phyloP scores from a whole-genome alignment of 2,797 vertebrate genomes.

The Ceyx erithaca region DNA sequence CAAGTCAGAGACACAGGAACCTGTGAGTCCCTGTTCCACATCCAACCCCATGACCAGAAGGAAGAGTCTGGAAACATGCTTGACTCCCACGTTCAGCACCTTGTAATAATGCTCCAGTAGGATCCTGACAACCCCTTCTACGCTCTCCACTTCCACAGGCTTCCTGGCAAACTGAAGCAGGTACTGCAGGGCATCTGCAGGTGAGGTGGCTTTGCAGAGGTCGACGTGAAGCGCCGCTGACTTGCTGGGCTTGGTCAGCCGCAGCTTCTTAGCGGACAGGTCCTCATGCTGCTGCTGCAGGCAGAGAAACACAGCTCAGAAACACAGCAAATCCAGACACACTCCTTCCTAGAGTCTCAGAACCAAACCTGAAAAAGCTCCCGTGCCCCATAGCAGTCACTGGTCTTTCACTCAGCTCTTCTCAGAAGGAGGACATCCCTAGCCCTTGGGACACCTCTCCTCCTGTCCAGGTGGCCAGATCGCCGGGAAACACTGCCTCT shows the following conservation, averaged over 20 bases:
- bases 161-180: slow-evolving; percentile 93
- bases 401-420: accelerated
- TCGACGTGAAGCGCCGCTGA: slow-evolving; percentile 95
- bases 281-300: slow-evolving; percentile 90
- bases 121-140: slow-evolving; percentile 93
- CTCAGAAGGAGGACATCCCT: accelerated
- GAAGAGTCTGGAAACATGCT: accelerated
- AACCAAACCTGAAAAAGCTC: not conserved
- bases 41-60: not conserved
- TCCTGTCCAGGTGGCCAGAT: accelerated
- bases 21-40: not conserved
- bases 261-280: slow-evolving; percentile 89
- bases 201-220: slow-evolving; percentile 91
- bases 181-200: slow-evolving; percentile 93
- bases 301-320: not conserved
- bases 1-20: not conserved
- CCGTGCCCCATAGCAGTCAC: accelerated
- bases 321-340: not conserved
- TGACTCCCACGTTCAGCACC: slow-evolving; percentile 68
- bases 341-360: not conserved
- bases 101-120: slow-evolving; percentile 98
- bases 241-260: slow-evolving; percentile 95
- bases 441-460: accelerated
- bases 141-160: slow-evolving; percentile 93
- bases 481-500: accelerated